Conservation (phyloP, 2,888 invertebrate genomes). For the Calephelis perditalis region DNA sequence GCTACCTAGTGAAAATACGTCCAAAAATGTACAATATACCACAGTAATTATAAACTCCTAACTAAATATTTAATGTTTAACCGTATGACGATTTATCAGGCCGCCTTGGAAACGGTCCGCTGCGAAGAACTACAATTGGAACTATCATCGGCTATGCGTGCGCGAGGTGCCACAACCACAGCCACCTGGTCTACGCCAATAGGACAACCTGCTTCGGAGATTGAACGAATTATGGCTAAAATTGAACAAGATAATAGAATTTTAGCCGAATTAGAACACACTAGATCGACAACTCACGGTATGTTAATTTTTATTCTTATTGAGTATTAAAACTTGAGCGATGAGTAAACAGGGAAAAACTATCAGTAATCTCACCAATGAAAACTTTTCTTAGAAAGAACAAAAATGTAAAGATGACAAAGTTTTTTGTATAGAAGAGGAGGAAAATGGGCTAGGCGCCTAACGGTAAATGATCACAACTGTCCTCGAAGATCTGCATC, state of each 20-base stretch:
- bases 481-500: no score
- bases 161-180: constrained; percentile 56
- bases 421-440: constrained; percentile 5
- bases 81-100: constrained; percentile 45
- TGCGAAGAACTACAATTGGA: constrained; percentile 95
- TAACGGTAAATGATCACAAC: no score
- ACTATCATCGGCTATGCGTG: constrained; percentile 83
- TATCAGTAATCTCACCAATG: no score
- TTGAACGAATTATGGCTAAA: constrained; percentile 96
- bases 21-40: no score
- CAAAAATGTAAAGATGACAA: not conserved
- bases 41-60: no score
- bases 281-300: constrained; percentile 84
- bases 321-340: no score
- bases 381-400: not conserved
- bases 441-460: no score
- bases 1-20: no score
- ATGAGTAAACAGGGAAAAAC: no score
- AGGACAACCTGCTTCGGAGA: constrained; percentile 83
- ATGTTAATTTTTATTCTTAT: constrained; percentile 24
- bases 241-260: constrained; percentile 94
- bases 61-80: no score
- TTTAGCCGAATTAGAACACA: constrained; percentile 93
- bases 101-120: constrained; percentile 82
- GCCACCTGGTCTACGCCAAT: constrained; percentile 59